Conservation (phyloP, 2,888 invertebrate species). For the Melanophora roralis region DNA sequence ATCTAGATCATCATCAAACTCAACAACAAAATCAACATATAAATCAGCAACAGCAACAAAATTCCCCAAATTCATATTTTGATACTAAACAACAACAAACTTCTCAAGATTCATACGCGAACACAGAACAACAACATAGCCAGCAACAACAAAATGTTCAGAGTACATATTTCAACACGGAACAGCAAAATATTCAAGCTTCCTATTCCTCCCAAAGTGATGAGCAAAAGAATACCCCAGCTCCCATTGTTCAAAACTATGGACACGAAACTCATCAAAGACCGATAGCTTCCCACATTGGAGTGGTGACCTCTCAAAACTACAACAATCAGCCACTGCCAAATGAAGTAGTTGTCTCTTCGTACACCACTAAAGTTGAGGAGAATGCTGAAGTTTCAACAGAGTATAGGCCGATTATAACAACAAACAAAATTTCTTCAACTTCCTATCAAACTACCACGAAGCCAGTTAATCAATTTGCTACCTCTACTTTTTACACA, state of each 20-base stretch:
- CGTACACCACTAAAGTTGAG: constrained; percentile 72
- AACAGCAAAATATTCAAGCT: constrained; percentile 43
- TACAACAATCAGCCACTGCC: constrained; percentile 67
- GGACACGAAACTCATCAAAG: constrained; percentile 42
- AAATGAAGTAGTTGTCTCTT: constrained; percentile 71
- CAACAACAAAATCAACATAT: constrained; percentile 4
- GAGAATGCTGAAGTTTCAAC: constrained; percentile 65
- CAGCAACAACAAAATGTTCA: constrained; percentile 12
- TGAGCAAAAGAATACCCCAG: constrained; percentile 13
- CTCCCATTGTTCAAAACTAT: constrained; percentile 33
- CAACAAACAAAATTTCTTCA: constrained; percentile 33
- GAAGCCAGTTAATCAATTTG: constrained; percentile 24
- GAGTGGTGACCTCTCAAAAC: constrained; percentile 71
- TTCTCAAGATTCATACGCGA: not conserved
- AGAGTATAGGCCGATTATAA: constrained; percentile 51
- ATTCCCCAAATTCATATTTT: constrained; percentile 57
- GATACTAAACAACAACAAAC: constrained; percentile 63
- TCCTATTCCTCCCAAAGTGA: constrained; percentile 36
- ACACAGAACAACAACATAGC: not conserved
- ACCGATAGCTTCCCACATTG: constrained; percentile 69
- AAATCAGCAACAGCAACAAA: constrained; percentile 22
- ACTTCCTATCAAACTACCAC: constrained; percentile 41
- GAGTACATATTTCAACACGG: not conserved
- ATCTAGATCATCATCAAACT: constrained; percentile 1
- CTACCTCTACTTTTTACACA: not conserved